These are phyloP conservation scores for Hanleya hanleyi DNA, from an alignment of 2,888 invertebrate species.

Conservation along the genomic window DNA sequence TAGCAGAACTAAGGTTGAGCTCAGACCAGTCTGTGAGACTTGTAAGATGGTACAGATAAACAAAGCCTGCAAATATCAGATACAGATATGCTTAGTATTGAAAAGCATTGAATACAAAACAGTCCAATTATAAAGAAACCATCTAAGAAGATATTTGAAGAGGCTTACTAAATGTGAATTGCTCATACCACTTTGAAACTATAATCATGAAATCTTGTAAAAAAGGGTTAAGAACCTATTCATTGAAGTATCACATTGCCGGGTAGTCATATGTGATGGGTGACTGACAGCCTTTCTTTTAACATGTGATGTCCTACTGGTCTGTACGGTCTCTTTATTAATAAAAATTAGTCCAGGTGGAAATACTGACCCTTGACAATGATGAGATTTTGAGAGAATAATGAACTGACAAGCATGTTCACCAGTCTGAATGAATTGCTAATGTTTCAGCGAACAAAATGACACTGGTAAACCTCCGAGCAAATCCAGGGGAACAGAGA, in stretches of 20 bases:
- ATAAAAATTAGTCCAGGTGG: neutral
- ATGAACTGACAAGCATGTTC: no score
- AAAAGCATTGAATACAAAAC: no score
- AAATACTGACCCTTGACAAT: neutral
- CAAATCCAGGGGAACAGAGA: no score
- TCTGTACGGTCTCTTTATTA: neutral
- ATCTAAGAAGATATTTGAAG: neutral
- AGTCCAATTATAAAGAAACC: neutral
- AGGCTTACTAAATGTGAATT: no score
- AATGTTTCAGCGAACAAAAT: no score
- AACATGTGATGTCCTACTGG: neutral
- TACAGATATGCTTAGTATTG: no score
- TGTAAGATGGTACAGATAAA: neutral
- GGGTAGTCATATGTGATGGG: neutral
- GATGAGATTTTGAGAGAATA: neutral
- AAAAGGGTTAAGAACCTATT: no score
- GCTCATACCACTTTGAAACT: no score
- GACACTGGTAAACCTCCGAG: no score
- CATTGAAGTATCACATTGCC: neutral
- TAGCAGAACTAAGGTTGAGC: neutral
- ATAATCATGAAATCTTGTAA: no score
- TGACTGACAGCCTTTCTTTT: neutral
- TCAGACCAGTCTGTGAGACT: neutral
- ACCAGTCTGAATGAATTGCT: no score
- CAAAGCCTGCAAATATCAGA: neutral